phyloP scores from a whole-genome alignment of 1,140 invertebrate species.

The Rhizoglyphus robini region DNA sequence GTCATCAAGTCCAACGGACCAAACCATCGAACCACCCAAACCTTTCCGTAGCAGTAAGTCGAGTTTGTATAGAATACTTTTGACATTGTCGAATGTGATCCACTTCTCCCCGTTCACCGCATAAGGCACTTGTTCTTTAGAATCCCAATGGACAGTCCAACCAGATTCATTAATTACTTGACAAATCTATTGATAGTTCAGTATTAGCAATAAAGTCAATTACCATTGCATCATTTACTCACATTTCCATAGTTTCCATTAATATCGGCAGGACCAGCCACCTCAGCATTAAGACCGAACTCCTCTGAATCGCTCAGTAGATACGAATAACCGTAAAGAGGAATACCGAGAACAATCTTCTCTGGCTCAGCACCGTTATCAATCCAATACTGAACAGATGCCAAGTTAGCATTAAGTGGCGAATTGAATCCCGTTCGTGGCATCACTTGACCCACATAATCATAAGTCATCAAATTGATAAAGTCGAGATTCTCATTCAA shows the following conservation, averaged over 20 bases:
- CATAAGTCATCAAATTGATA: constrained; percentile 58
- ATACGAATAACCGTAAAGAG: constrained; percentile 51
- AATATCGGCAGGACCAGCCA: constrained; percentile 44
- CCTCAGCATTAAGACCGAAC: background rate
- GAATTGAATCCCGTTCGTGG: constrained; percentile 41
- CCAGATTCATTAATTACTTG: background rate
- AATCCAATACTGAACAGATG: constrained; percentile 59
- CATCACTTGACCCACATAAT: constrained; percentile 66
- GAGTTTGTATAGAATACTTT: constrained; percentile 24
- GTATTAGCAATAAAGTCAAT: too few species aligned
- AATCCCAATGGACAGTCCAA: background rate
- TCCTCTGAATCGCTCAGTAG: constrained; percentile 32
- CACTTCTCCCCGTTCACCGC: background rate
- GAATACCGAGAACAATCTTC: constrained; percentile 66
- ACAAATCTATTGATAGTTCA: too few species aligned
- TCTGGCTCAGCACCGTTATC: constrained; percentile 56
- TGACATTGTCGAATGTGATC: background rate
- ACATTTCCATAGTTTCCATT: background rate
- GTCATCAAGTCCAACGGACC: constrained; percentile 27
- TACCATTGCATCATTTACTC: too few species aligned
- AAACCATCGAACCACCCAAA: constrained; percentile 28
- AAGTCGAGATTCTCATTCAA: constrained; percentile 57
- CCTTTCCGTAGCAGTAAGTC: constrained; percentile 20
- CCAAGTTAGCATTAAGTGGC: constrained; percentile 34
- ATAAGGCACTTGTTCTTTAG: background rate